These are phyloP conservation scores for Melanotaenia nigrans DNA, from an alignment of 2,797 vertebrate species.

Conservation along the genomic window DNA sequence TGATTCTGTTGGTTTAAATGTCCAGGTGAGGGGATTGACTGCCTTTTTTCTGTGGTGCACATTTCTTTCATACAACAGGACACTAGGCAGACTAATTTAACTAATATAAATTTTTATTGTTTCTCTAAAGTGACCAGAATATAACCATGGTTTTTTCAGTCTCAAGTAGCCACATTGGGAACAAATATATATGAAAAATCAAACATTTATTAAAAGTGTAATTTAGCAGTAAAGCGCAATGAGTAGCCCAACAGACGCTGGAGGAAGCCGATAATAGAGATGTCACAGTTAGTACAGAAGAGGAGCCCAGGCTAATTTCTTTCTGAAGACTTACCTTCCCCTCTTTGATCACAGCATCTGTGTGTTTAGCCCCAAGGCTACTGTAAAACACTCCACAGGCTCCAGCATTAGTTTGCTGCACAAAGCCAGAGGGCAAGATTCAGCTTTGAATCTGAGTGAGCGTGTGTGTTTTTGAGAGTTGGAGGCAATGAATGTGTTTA, in stretches of 20 bases:
- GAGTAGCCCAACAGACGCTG: neutral
- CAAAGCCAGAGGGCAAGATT: conserved; percentile 70
- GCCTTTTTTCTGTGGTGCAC: neutral
- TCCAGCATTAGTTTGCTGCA: conserved; percentile 47
- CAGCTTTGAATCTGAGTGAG: conserved; percentile 34
- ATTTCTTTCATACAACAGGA: neutral
- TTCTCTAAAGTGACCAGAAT: neutral
- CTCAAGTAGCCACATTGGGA: neutral
- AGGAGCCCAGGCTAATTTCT: conserved; percentile 32
- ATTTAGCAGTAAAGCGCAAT: neutral
- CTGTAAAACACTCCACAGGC: conserved; percentile 67
- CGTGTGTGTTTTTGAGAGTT: conserved; percentile 14
- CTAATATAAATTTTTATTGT: neutral
- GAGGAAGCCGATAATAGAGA: conserved; percentile 37
- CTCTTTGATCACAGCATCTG: conserved; percentile 64
- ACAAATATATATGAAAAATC: neutral
- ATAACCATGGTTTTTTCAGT: neutral
- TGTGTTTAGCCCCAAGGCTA: conserved; percentile 72
- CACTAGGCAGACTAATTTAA: neutral
- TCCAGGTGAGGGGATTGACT: neutral
- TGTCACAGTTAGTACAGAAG: conserved; percentile 34
- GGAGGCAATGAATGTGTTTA: conserved; percentile 8
- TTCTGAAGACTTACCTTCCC: conserved; percentile 50
- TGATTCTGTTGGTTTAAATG: neutral
- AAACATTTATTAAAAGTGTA: neutral